Evolutionary conservation across 2,888 invertebrate species (phyloP).

Genomic region (Leptothorax acervorum): DNA sequence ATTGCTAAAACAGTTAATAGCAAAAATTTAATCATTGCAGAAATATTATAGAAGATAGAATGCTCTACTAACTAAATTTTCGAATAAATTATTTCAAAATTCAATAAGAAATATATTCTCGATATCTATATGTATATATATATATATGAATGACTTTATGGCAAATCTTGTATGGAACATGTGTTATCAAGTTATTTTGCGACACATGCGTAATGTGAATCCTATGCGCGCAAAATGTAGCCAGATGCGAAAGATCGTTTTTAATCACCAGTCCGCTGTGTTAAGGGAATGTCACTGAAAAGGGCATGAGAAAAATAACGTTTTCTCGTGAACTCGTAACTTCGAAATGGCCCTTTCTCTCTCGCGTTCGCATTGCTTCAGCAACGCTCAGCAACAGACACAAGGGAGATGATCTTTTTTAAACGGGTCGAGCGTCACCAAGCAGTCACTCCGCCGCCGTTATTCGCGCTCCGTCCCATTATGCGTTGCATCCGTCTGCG

Average conservation of each 20-base stretch:
- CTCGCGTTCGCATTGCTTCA: neutral
- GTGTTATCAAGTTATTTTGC: neutral
- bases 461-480: conserved; percentile 21
- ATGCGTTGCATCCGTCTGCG: conserved; percentile 12
- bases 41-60: neutral
- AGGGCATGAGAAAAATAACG: conserved; percentile 36
- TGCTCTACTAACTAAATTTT: neutral
- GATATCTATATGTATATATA: neutral
- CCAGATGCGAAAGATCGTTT: neutral
- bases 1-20: neutral
- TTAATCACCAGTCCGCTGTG: conserved; percentile 12
- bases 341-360: conserved; percentile 4
- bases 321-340: conserved; percentile 27
- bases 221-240: neutral
- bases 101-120: neutral
- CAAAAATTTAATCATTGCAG: neutral
- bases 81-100: neutral
- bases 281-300: conserved; percentile 1
- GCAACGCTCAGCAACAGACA: conserved; percentile 61
- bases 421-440: conserved; percentile 68
- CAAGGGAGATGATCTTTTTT: conserved; percentile 73
- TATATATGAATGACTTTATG: neutral
- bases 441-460: conserved; percentile 21
- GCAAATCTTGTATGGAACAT: neutral
- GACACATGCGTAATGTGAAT: conserved; percentile 1